Evolutionary conservation across 2,888 invertebrate species (phyloP).

Genomic region (Coecobrya sp.): DNA sequence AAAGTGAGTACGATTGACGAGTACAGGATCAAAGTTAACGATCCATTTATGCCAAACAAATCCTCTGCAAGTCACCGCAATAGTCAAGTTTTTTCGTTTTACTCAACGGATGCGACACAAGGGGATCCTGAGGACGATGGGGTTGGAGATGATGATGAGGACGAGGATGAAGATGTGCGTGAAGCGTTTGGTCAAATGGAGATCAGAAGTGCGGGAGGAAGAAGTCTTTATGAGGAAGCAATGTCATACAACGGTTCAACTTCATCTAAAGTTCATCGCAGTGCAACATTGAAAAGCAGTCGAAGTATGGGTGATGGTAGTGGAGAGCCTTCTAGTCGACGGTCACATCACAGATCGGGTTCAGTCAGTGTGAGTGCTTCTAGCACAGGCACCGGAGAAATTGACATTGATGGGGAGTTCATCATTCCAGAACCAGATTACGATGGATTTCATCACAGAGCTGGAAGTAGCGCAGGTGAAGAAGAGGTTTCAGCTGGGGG

Average conservation of each 20-base stretch:
- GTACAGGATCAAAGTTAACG: constrained; percentile 86
- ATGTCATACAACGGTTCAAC: constrained; percentile 23
- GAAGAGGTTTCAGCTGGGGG: constrained; percentile 67
- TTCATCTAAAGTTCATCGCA: constrained; percentile 71
- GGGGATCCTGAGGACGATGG: constrained; percentile 59
- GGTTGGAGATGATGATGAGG: constrained; percentile 45
- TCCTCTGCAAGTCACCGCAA: constrained; percentile 68
- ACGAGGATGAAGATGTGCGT: constrained; percentile 65
- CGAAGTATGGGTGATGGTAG: constrained; percentile 49
- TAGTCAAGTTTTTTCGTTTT: constrained; percentile 78
- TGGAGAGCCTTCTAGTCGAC: constrained; percentile 48
- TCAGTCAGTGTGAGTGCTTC: constrained; percentile 82
- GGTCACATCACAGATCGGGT: constrained; percentile 80
- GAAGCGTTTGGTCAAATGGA: constrained; percentile 68
- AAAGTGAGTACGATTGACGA: constrained; percentile 86
- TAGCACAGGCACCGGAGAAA: constrained; percentile 79
- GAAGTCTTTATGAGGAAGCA: constrained; percentile 64
- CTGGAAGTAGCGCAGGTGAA: constrained; percentile 81
- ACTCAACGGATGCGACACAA: constrained; percentile 38
- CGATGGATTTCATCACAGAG: constrained; percentile 81
- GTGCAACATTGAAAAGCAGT: constrained; percentile 79
- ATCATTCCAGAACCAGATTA: constrained; percentile 86
- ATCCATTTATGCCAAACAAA: constrained; percentile 84
- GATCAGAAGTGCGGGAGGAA: constrained; percentile 40
- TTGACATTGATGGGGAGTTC: constrained; percentile 83